phyloP scores from a whole-genome alignment of 1,140 invertebrate species.

The Acromyrmex heyeri region DNA sequence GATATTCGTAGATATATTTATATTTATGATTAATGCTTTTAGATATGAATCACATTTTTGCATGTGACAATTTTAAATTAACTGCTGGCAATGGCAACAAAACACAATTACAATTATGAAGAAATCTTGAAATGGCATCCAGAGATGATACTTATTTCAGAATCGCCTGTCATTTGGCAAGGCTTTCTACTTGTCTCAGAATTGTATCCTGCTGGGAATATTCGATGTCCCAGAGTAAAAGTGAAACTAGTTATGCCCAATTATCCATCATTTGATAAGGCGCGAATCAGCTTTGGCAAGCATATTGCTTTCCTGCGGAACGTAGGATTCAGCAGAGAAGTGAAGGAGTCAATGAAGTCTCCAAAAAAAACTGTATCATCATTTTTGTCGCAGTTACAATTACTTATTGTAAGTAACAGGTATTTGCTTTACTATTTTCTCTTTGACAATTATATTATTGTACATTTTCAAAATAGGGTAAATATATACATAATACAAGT shows the following conservation, averaged over 20 bases:
- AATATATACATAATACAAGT: slow-evolving; percentile 27
- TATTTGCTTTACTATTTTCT: slow-evolving; percentile 29
- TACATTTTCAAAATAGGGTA: slow-evolving; percentile 49
- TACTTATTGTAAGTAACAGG: slow-evolving; percentile 72
- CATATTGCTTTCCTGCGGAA: slow-evolving; percentile 70
- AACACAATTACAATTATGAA: slow-evolving; percentile 62
- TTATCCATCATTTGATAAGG: slow-evolving; percentile 75
- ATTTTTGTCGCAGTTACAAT: slow-evolving; percentile 77
- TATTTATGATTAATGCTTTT: neutral
- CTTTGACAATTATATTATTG: slow-evolving; percentile 11
- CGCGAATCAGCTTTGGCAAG: slow-evolving; percentile 74
- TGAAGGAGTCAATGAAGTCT: slow-evolving; percentile 62
- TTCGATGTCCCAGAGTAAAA: slow-evolving; percentile 64
- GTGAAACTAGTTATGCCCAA: slow-evolving; percentile 76
- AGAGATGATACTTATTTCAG: slow-evolving; percentile 74
- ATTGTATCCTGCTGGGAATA: slow-evolving; percentile 1
- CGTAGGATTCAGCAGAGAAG: slow-evolving; percentile 67
- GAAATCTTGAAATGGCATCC: slow-evolving; percentile 76
- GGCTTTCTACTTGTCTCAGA: slow-evolving; percentile 73
- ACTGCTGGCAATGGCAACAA: neutral
- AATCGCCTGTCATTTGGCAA: slow-evolving; percentile 76
- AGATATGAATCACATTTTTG: neutral
- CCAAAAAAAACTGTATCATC: slow-evolving; percentile 67
- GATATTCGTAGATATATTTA: neutral
- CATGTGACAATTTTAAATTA: neutral